Conservation (phyloP, 2,797 vertebrate species). For the Liasis olivaceus region DNA sequence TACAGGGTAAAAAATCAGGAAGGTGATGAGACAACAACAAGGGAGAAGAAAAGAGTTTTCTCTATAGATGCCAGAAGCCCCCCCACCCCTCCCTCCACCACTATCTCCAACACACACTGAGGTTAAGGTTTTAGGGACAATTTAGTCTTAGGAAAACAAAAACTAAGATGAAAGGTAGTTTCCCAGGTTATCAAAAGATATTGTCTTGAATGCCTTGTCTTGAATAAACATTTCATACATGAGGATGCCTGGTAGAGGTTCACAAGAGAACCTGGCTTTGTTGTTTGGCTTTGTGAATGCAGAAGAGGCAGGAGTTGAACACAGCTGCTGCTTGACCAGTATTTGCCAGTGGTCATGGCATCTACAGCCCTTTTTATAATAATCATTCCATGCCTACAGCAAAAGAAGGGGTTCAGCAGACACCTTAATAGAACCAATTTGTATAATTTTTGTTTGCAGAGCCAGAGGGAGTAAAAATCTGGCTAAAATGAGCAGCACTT, state of each 20-base stretch:
- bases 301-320: not conserved
- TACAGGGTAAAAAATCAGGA: not conserved
- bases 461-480: constrained; percentile 1
- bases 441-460: constrained; percentile 36
- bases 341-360: not conserved
- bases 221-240: not conserved
- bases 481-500: constrained; percentile 53
- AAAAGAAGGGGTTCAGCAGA: constrained; percentile 11
- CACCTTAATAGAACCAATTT: constrained; percentile 31
- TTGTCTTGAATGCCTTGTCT: not conserved
- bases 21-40: not conserved
- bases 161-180: not conserved
- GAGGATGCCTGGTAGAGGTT: not conserved
- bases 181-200: not conserved
- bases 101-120: not conserved
- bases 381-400: constrained; percentile 15
- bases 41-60: not conserved
- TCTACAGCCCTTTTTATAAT: not conserved
- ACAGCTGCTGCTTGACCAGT: not conserved
- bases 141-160: not conserved
- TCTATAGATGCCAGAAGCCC: not conserved
- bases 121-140: not conserved
- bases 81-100: not conserved
- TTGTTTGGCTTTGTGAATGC: too few species aligned
- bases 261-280: not conserved